These are phyloP conservation scores for Xylota sylvarum DNA, from an alignment of 2,888 invertebrate species.

Conservation along the genomic window DNA sequence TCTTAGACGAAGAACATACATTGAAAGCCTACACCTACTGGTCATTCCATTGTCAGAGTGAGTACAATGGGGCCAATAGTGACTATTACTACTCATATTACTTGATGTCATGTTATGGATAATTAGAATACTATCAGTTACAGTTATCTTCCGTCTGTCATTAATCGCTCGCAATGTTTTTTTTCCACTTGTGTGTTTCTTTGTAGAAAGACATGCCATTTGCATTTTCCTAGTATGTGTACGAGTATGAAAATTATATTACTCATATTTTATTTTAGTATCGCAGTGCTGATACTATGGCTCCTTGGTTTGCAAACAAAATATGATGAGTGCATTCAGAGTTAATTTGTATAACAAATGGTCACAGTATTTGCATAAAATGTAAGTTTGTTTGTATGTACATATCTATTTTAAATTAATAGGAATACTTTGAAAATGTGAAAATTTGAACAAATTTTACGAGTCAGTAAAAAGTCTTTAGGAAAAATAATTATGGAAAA, in stretches of 20 bases:
- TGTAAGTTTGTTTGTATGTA: neutral
- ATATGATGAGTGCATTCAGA: neutral
- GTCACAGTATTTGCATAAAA: neutral
- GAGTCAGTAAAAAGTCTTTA: too few relatives aligned
- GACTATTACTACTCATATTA: constrained; percentile 28
- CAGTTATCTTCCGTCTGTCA: constrained; percentile 29
- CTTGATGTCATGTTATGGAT: constrained; percentile 82
- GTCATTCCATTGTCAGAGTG: constrained; percentile 2
- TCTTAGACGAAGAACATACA: constrained; percentile 17
- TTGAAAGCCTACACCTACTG: constrained; percentile 2
- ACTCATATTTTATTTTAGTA: constrained; percentile 18
- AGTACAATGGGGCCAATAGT: constrained; percentile 4
- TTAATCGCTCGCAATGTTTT: constrained; percentile 26
- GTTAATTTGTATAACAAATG: neutral
- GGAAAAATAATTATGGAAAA: too few relatives aligned
- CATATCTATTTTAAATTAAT: too few relatives aligned
- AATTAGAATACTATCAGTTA: constrained; percentile 79
- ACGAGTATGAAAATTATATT: neutral
- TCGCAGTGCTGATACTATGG: neutral
- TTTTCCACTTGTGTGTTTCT: constrained; percentile 21
- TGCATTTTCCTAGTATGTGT: neutral
- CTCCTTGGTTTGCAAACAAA: neutral
- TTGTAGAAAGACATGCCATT: constrained; percentile 13
- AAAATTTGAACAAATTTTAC: too few relatives aligned
- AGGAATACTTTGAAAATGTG: too few relatives aligned